Conservation (phyloP, 2,797 vertebrate species). For the Neosilurus hyrtlii region DNA sequence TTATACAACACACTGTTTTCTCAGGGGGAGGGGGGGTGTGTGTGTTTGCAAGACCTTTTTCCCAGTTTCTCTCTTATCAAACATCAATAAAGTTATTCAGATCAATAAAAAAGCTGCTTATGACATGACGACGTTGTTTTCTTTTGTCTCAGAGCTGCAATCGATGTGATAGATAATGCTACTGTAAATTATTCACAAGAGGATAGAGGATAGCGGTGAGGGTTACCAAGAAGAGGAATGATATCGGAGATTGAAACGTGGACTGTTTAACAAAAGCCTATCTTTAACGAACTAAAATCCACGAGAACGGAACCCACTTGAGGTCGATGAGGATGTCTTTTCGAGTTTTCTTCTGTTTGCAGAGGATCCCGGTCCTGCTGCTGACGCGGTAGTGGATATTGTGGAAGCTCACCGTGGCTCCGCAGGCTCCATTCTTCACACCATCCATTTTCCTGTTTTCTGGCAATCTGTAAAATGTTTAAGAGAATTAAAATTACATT, state of each 20-base stretch:
- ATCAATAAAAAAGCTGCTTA: neutral
- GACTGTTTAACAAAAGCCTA: neutral
- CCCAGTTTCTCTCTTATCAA: constrained; percentile 10
- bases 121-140: neutral
- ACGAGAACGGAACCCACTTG: constrained; percentile 64
- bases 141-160: neutral
- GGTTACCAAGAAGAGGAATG: neutral
- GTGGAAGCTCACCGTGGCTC: constrained; percentile 73
- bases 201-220: too few species aligned
- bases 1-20: neutral
- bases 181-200: neutral
- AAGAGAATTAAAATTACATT: neutral
- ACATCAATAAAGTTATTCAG: neutral
- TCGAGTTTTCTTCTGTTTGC: constrained; percentile 51
- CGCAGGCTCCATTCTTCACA: constrained; percentile 31
- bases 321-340: constrained; percentile 74
- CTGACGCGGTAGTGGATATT: constrained; percentile 69
- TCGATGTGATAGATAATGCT: neutral
- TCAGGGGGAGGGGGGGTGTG: too few species aligned
- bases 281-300: neutral
- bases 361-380: constrained; percentile 51
- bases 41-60: neutral
- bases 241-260: neutral
- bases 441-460: neutral
- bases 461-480: constrained; percentile 15